phyloP scores from a whole-genome alignment of 2,888 invertebrate genomes.

The Sturmia bella region DNA sequence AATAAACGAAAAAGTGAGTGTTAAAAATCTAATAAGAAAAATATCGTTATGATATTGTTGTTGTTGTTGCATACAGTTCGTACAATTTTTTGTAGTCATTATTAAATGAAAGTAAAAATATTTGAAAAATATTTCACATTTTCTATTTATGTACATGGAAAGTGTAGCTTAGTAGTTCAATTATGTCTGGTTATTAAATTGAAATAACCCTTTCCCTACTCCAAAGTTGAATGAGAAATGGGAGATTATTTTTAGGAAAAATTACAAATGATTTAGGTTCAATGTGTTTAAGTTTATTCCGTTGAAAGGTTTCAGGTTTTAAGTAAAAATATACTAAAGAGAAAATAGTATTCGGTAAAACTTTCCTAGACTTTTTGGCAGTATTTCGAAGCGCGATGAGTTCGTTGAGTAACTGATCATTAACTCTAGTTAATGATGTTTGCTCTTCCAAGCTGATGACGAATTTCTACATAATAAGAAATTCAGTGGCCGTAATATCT shows the following conservation, averaged over 20 bases:
- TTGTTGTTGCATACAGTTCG: slow-evolving; percentile 52
- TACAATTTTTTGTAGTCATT: slow-evolving; percentile 47
- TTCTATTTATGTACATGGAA: not conserved
- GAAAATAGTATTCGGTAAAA: too few relatives aligned
- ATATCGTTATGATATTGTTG: slow-evolving; percentile 24
- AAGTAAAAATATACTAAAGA: too few relatives aligned
- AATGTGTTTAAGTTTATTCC: too few relatives aligned
- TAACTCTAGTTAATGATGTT: too few relatives aligned
- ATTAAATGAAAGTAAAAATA: slow-evolving; percentile 58
- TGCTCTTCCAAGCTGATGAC: too few relatives aligned
- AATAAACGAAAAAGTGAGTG: slow-evolving; percentile 29
- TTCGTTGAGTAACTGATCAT: too few relatives aligned
- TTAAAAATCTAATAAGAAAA: slow-evolving; percentile 33
- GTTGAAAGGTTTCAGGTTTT: too few relatives aligned
- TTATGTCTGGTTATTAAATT: not conserved
- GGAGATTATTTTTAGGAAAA: slow-evolving; percentile 4
- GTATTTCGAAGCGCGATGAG: too few relatives aligned
- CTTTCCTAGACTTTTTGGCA: too few relatives aligned
- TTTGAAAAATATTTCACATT: not conserved
- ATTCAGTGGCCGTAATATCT: too few relatives aligned
- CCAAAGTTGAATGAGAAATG: not conserved
- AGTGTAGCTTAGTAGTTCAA: slow-evolving; percentile 34
- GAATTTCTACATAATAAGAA: too few relatives aligned
- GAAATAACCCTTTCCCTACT: slow-evolving; percentile 16
- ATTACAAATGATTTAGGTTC: too few relatives aligned